Evolutionary conservation across 2,888 invertebrate species (phyloP).

Genomic region (Andricus curvator): DNA sequence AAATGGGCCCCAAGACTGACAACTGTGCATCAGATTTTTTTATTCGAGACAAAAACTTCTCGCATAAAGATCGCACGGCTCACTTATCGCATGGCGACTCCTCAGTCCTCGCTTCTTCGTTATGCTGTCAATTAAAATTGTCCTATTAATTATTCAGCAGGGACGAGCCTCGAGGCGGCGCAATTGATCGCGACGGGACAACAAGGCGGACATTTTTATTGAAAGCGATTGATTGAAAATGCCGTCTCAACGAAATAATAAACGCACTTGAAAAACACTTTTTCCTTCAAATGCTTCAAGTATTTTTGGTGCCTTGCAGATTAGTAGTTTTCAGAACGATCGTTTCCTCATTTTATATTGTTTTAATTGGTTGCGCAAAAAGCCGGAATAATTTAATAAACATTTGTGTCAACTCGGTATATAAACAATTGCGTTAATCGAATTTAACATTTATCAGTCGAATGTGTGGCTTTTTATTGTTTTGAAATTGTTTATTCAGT

Average conservation of each 20-base stretch:
- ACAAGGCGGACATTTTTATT: slow-evolving; percentile 23
- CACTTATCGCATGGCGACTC: slow-evolving; percentile 32
- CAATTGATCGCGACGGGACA: slow-evolving; percentile 33
- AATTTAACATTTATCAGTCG: neutral
- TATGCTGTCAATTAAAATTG: slow-evolving; percentile 41
- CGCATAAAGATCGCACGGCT: slow-evolving; percentile 40
- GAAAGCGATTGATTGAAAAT: slow-evolving; percentile 23
- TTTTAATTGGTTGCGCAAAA: slow-evolving; percentile 4
- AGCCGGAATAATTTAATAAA: neutral
- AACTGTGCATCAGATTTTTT: slow-evolving; percentile 17
- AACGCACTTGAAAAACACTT: neutral
- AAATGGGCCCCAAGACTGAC: slow-evolving; percentile 32
- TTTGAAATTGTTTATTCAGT: slow-evolving; percentile 24
- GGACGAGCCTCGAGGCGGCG: slow-evolving; percentile 22
- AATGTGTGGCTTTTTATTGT: slow-evolving; percentile 16
- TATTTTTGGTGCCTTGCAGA: too few species aligned
- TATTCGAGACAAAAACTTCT: slow-evolving; percentile 17
- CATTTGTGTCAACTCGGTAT: slow-evolving; percentile 22
- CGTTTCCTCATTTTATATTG: neutral
- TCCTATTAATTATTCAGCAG: slow-evolving; percentile 40
- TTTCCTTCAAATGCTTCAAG: neutral
- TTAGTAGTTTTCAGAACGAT: neutral
- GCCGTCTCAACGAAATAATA: slow-evolving; percentile 24
- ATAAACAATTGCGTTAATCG: neutral
- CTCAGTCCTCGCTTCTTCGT: slow-evolving; percentile 24